Percentiles rank a stretch among this genome's conserved stretches.
phyloP scores from a whole-genome alignment of 2,113 vertebrate species.

The Menidia beryllina region DNA sequence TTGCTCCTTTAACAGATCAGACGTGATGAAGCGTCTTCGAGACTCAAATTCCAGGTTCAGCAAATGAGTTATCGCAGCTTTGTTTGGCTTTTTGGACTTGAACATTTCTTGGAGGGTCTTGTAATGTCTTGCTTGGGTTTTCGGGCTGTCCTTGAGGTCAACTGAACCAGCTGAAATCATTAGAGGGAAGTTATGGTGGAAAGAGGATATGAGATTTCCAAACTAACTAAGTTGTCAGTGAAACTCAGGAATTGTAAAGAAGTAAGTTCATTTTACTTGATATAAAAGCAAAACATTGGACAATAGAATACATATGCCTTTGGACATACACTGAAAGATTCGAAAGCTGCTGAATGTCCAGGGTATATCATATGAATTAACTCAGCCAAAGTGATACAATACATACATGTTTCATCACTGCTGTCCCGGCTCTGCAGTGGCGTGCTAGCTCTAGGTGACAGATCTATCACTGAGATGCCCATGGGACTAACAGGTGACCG shows the following conservation, averaged over 20 bases:
- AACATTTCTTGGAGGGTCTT: no score
- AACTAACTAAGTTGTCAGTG: no score
- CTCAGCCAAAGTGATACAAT: neutral
- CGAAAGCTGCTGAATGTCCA: no score
- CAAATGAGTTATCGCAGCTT: neutral
- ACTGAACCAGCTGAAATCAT: neutral
- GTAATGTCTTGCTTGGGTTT: slow-evolving; percentile 1
- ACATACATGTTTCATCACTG: neutral
- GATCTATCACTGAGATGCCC: neutral
- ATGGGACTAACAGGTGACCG: neutral
- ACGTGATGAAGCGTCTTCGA: neutral
- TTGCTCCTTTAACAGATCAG: neutral
- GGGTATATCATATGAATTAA: no score
- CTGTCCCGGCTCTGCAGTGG: no score
- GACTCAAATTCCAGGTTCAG: neutral
- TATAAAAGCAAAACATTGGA: no score
- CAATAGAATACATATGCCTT: no score
- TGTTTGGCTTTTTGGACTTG: slow-evolving; percentile 7
- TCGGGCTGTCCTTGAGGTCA: neutral
- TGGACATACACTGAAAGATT: no score
- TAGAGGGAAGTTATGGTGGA: no score
- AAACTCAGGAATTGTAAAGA: neutral
- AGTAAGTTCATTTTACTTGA: no score
- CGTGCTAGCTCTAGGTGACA: no score
- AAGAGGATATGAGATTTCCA: no score